These are phyloP conservation scores for Agapetus fuscipes DNA, from an alignment of 2,888 invertebrate species.

Conservation along the genomic window DNA sequence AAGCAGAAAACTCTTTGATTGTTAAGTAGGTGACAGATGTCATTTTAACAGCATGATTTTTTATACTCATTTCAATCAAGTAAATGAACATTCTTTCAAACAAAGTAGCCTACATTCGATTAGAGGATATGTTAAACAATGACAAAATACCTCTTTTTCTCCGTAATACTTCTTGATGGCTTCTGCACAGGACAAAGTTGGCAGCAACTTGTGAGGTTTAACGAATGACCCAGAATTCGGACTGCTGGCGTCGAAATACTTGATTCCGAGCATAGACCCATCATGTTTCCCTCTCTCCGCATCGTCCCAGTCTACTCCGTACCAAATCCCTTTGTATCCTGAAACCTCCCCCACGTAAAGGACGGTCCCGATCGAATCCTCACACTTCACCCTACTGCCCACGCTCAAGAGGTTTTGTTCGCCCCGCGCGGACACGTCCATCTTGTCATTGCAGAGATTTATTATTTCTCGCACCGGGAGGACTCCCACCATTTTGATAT, in stretches of 20 bases:
- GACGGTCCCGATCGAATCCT: constrained; percentile 19
- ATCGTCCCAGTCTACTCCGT: constrained; percentile 97
- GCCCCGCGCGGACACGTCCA: constrained; percentile 1
- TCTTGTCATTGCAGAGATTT: constrained; percentile 6
- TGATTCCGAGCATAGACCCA: constrained; percentile 69
- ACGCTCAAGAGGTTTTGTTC: constrained; percentile 6
- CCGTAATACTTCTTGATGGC: constrained; percentile 54
- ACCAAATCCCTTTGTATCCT: constrained; percentile 67
- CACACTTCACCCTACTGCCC: constrained; percentile 12
- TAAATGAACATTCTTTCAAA: neutral
- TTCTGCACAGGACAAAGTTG: constrained; percentile 60
- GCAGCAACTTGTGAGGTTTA: constrained; percentile 67
- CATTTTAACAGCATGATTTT: too few relatives aligned
- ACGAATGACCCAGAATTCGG: constrained; percentile 86
- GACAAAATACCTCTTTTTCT: constrained; percentile 37
- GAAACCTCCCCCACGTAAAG: constrained; percentile 66
- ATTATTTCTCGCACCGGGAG: constrained; percentile 2
- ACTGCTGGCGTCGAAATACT: constrained; percentile 70
- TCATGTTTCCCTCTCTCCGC: constrained; percentile 83
- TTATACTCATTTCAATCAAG: neutral
- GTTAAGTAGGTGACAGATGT: too few relatives aligned
- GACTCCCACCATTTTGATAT: constrained; percentile 10
- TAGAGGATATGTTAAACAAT: too few relatives aligned
- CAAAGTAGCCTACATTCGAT: too few relatives aligned
- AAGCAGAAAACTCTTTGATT: too few relatives aligned